phyloP scores from a whole-genome alignment of 2,888 invertebrate species.

The Callosobruchus maculatus region DNA sequence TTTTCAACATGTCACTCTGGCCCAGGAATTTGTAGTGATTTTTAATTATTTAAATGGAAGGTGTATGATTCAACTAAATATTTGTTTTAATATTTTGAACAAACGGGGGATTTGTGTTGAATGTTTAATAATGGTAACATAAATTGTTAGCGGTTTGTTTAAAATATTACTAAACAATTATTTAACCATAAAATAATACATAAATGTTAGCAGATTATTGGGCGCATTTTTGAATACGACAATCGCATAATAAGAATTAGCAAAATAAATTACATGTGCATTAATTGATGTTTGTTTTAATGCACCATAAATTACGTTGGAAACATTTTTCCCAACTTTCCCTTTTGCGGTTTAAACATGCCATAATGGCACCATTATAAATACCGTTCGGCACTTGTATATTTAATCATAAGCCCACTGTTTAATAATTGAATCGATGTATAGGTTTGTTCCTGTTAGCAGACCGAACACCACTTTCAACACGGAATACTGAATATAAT shows the following conservation, averaged over 20 bases:
- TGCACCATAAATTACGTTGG: neutral
- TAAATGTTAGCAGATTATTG: constrained; percentile 5
- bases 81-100: constrained; percentile 12
- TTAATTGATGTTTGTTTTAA: constrained; percentile 1
- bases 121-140: constrained; percentile 15
- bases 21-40: neutral
- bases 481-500: neutral
- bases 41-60: constrained; percentile 1
- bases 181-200: constrained; percentile 3
- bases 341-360: neutral
- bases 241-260: constrained; percentile 1
- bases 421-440: neutral
- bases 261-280: neutral
- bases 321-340: neutral
- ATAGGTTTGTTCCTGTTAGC: neutral
- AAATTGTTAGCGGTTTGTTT: constrained; percentile 16
- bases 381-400: neutral
- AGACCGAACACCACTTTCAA: neutral
- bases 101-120: constrained; percentile 9
- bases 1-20: neutral
- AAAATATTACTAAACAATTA: constrained; percentile 12
- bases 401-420: neutral
- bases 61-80: constrained; percentile 1
- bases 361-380: neutral
- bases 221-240: neutral